Evolutionary conservation across 2,888 invertebrate species (phyloP).

Genomic region (Ormyrus thymus): DNA sequence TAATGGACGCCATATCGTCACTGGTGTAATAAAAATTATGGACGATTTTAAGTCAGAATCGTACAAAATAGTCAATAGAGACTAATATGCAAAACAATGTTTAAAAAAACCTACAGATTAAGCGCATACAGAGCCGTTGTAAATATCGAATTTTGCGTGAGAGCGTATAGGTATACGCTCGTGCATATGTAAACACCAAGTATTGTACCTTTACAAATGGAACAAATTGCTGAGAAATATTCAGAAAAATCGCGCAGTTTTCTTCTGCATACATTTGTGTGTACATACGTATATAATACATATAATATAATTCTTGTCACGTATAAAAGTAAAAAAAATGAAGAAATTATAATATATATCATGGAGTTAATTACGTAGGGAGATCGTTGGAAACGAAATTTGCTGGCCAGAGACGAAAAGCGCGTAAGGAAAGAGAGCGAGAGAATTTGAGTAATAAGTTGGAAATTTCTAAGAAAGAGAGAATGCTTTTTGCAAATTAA

Average conservation of each 20-base stretch:
- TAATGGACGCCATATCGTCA: slow-evolving; percentile 27
- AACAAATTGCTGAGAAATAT: slow-evolving; percentile 49
- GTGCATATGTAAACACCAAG: slow-evolving; percentile 41
- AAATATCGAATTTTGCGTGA: slow-evolving; percentile 46
- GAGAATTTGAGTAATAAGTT: slow-evolving; percentile 19
- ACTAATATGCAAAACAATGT: slow-evolving; percentile 35
- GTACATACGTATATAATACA: slow-evolving; percentile 24
- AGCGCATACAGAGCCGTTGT: slow-evolving; percentile 54
- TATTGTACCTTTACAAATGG: slow-evolving; percentile 50
- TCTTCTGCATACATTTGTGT: slow-evolving; percentile 28
- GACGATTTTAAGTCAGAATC: slow-evolving; percentile 28
- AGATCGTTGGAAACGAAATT: slow-evolving; percentile 44
- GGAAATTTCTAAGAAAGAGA: slow-evolving; percentile 19
- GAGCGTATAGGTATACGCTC: background rate
- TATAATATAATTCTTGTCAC: slow-evolving; percentile 29
- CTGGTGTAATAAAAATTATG: slow-evolving; percentile 24
- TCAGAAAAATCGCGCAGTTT: slow-evolving; percentile 37
- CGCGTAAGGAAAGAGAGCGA: slow-evolving; percentile 39
- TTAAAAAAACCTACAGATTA: slow-evolving; percentile 41
- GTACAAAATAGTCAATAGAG: slow-evolving; percentile 47
- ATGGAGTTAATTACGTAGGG: background rate
- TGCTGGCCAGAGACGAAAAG: slow-evolving; percentile 42
- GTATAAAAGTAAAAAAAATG: slow-evolving; percentile 48
- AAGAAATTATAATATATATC: slow-evolving; percentile 21
- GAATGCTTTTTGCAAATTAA: slow-evolving; percentile 9